Base-by-base conservation (phyloP, 2,797 vertebrate species). In the Cryptoblepharus egeriae region DNA sequence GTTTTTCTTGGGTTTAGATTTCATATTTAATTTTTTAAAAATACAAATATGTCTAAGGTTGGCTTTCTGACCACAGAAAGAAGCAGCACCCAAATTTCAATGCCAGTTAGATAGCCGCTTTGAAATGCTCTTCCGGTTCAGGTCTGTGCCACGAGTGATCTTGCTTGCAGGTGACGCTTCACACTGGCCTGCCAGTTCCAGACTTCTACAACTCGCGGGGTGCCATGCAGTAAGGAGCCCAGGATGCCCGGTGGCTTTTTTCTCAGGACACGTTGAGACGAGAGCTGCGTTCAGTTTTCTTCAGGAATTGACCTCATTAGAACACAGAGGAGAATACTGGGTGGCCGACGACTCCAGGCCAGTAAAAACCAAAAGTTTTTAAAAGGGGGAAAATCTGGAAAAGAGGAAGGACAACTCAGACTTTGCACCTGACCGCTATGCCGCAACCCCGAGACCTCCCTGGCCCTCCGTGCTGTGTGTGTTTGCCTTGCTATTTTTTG, bases 111-210 rank as follows among this genome's bases (percentile, higher is more conserved):
- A n/a, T 20, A 9, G 45, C 45, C 45, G 30, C 1, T 42, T 26
- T 35, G 6, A 60, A 60, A 68, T 60, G n/a, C 64, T 0, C 15
- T 49, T 18, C 3, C 26, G 49, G 22, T n/a, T 28, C 15, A 72
- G 72, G 18, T 3, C 26, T 30, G 76, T 88, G 15, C 49, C 18
- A 80, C 85, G 1, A 0, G 1, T 61, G 4, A 5, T 11, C 65
- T 94, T 68, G 84, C 0, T 80, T 84, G 61, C 92, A 99, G 98
- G 96, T 99, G 88, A 99, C 98, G 0, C 96, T 99, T 82, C 98
- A 99, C 92, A 99, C 98, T 1, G 98, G 98, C 61, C 93, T 99
- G 79, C 97, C 98, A 0, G 97, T 99, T 90, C 98, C 98, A 0
- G 98, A 99, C 74, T 98, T 99, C 96, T 99, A 98, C 96, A 95